Evolutionary conservation across 2,113 vertebrate genomes (phyloP), one percentile per base, ranked within the genome.

Genomic region (Phycodurus eques): DNA sequence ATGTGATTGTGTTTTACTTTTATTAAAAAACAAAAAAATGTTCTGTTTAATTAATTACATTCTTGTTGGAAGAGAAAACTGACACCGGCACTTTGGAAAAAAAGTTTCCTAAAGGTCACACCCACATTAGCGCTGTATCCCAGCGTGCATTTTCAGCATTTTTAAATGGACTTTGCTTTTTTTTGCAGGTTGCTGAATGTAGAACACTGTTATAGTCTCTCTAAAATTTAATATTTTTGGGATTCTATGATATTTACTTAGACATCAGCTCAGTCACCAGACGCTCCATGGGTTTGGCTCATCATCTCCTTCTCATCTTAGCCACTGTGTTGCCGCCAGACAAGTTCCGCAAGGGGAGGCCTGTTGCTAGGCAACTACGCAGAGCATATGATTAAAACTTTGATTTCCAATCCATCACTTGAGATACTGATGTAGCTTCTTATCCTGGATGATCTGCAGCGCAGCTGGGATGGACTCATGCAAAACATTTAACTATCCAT

Each of bases 391-490:
- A 92, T 90, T 88, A 87, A 92, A 92, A 90, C 85, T 90, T 92
- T 91, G 90, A 91, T 89, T 91, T 89, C 85, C 83, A 90, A 91
- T 86, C 83, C 87, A 85, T 92, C 87, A 90, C 83, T 83, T 82
- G 86, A 85, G 80, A 90, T 86, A 85, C 79, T 80, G 86, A 88
- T 79, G 84, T 79, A 77, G 79, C 73, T 84, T 68, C 66, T 79
- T 81, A 74, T 80, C 81, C 83, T 82, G 86, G 84, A 84, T 84
- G 84, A 80, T 80, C 77, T 71, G 75, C 69, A 67, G 68, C 88
- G 78, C 79, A 83, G 76, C 80, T 77, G 78, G 75, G 78, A 79
- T 72, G 80, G 70, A 77, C 81, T 66, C 71, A 11, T 35, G 68
- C 71, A 70, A 49, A 67, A 74, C 73, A 72, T 27, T 27, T 27